Percentiles rank a stretch among this genome's conserved stretches.
Evolutionary conservation across 1,140 invertebrate species (phyloP).

Genomic region (Elysia chlorotica): DNA sequence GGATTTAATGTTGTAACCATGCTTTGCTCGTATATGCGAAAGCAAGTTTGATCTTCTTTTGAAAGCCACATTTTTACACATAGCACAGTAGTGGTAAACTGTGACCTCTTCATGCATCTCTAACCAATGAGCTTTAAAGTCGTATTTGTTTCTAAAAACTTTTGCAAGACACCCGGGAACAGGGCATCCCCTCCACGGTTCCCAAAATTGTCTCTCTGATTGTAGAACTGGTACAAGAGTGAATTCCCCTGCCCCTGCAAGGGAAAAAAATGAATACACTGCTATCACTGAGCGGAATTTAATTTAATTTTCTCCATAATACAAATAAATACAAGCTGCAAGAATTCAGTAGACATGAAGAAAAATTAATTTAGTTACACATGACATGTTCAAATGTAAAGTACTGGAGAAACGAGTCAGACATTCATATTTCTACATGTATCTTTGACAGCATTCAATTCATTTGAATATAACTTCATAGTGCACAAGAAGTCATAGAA

Average conservation of each 20-base stretch:
- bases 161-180: constrained; percentile 16
- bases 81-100: too few relatives aligned
- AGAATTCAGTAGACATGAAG: neutral
- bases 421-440: neutral
- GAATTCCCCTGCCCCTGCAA: constrained; percentile 13
- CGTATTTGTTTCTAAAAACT: constrained; percentile 11
- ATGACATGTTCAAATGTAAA: neutral
- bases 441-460: neutral
- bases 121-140: too few relatives aligned
- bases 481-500: too few relatives aligned
- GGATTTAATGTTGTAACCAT: too few relatives aligned
- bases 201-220: neutral
- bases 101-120: too few relatives aligned
- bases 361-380: neutral
- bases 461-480: too few relatives aligned
- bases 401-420: neutral
- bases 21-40: too few relatives aligned
- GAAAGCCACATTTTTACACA: too few relatives aligned
- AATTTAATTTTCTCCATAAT: neutral
- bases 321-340: neutral
- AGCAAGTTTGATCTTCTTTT: too few relatives aligned
- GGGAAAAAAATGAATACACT: neutral
- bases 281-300: neutral
- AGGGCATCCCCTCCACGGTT: constrained; percentile 18
- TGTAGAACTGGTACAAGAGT: neutral